Evolutionary conservation across 1,140 invertebrate species (phyloP).

Genomic region (Atopsyche davidsoni): DNA sequence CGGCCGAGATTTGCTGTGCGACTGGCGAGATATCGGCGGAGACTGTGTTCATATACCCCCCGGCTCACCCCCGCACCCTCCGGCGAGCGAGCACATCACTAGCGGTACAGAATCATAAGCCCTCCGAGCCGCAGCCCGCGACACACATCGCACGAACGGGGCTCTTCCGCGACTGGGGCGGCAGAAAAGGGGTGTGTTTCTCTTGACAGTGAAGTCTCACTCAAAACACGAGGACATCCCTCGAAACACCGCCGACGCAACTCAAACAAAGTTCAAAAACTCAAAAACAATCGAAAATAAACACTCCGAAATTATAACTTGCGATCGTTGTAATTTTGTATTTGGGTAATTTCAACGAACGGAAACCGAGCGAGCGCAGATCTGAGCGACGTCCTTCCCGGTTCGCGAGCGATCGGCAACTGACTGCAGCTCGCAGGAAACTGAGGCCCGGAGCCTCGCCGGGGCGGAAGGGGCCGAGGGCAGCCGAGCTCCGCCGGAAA

Average conservation of each 20-base stretch:
- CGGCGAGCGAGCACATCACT: background rate
- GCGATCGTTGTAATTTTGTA: slow-evolving; percentile 5
- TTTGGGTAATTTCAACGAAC: slow-evolving; percentile 13
- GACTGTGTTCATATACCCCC: background rate
- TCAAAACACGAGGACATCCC: too few relatives aligned
- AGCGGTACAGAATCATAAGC: background rate
- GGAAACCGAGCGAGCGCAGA: slow-evolving; percentile 14
- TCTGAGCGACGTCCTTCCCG: slow-evolving; percentile 12
- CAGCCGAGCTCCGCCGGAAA: slow-evolving; percentile 5
- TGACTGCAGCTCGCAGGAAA: slow-evolving; percentile 20
- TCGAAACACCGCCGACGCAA: too few relatives aligned
- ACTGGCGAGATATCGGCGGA: too few relatives aligned
- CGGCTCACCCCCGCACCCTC: slow-evolving; percentile 6
- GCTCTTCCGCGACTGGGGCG: background rate
- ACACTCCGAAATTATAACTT: background rate
- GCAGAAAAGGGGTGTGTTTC: slow-evolving; percentile 18
- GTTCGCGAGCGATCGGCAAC: slow-evolving; percentile 22
- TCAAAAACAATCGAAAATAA: too few relatives aligned
- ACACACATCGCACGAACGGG: background rate
- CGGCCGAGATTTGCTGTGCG: too few relatives aligned
- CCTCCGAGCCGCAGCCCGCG: too few relatives aligned
- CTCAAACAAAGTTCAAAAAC: too few relatives aligned
- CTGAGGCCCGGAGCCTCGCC: slow-evolving; percentile 12
- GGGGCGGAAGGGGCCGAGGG: slow-evolving; percentile 14
- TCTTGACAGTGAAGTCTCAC: slow-evolving; percentile 12